Evolutionary conservation across 2,888 invertebrate genomes (phyloP).

Genomic region (Beris chalybata): DNA sequence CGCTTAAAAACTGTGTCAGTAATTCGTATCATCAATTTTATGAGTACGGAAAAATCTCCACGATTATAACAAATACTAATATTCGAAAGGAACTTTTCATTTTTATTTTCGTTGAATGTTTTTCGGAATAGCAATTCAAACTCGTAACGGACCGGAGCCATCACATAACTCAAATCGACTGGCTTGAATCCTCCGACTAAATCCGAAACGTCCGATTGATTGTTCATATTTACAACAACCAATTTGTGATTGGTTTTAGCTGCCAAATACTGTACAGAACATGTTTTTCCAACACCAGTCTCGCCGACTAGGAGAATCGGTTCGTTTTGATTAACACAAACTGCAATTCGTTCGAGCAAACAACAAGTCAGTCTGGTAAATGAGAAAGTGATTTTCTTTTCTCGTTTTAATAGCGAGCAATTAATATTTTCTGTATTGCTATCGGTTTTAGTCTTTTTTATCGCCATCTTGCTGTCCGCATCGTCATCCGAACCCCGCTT

Average conservation of each 20-base stretch:
- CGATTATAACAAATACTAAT: slow-evolving; percentile 75
- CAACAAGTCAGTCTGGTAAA: slow-evolving; percentile 80
- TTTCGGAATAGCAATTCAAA: slow-evolving; percentile 81
- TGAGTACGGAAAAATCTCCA: slow-evolving; percentile 71
- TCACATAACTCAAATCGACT: slow-evolving; percentile 82
- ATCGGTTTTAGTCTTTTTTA: slow-evolving; percentile 48
- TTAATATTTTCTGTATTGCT: slow-evolving; percentile 41
- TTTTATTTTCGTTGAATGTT: slow-evolving; percentile 76
- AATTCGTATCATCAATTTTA: slow-evolving; percentile 77
- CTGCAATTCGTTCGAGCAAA: slow-evolving; percentile 84
- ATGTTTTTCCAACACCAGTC: slow-evolving; percentile 98
- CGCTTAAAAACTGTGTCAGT: slow-evolving; percentile 46
- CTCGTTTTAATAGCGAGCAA: not conserved
- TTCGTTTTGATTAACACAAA: slow-evolving; percentile 79
- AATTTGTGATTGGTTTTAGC: slow-evolving; percentile 80
- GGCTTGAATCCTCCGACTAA: slow-evolving; percentile 97
- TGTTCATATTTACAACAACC: slow-evolving; percentile 97
- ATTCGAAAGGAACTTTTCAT: slow-evolving; percentile 79
- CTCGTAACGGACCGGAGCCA: slow-evolving; percentile 78
- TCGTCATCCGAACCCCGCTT: slow-evolving; percentile 34
- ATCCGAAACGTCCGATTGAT: slow-evolving; percentile 97
- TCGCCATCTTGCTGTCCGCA: not conserved
- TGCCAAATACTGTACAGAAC: slow-evolving; percentile 89
- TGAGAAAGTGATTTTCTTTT: slow-evolving; percentile 65
- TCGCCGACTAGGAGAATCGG: slow-evolving; percentile 95